phyloP scores from a whole-genome alignment of 2,113 vertebrate species.

The Dipodomys stephensi region DNA sequence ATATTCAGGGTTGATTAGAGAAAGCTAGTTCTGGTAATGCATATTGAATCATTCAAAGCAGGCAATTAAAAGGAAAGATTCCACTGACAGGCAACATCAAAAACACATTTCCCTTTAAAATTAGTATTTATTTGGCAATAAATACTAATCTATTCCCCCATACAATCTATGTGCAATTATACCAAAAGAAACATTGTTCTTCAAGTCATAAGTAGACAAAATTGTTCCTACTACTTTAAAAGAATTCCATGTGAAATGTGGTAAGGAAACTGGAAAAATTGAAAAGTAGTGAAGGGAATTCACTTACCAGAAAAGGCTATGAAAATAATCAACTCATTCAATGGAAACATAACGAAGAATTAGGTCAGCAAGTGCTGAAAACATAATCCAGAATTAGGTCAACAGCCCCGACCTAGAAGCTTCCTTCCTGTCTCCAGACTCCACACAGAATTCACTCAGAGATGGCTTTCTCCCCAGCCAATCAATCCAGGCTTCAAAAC shows the following conservation, averaged over 20 bases:
- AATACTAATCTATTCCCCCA: neutral
- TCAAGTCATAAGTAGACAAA: neutral
- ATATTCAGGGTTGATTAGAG: conserved; percentile 41
- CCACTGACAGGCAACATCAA: neutral
- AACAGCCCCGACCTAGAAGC: conserved; percentile 70
- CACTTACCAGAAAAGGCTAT: conserved; percentile 72
- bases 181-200: neutral
- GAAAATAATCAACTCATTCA: conserved; percentile 73
- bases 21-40: conserved; percentile 2
- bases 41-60: conserved; percentile 40
- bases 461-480: neutral
- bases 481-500: neutral
- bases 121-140: neutral
- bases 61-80: conserved; percentile 9
- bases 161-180: neutral
- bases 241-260: neutral
- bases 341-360: conserved; percentile 71
- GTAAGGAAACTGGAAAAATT: conserved; percentile 61
- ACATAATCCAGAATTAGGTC: conserved; percentile 66
- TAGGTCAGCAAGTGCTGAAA: conserved; percentile 64
- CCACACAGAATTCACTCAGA: neutral
- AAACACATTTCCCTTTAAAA: conserved; percentile 23
- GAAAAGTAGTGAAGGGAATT: conserved; percentile 48
- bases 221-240: neutral
- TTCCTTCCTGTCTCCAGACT: conserved; percentile 46